Evolutionary conservation across 2,113 vertebrate genomes (phyloP), one percentile per base, ranked within the genome.

Genomic region (Gambusia holbrooki): DNA sequence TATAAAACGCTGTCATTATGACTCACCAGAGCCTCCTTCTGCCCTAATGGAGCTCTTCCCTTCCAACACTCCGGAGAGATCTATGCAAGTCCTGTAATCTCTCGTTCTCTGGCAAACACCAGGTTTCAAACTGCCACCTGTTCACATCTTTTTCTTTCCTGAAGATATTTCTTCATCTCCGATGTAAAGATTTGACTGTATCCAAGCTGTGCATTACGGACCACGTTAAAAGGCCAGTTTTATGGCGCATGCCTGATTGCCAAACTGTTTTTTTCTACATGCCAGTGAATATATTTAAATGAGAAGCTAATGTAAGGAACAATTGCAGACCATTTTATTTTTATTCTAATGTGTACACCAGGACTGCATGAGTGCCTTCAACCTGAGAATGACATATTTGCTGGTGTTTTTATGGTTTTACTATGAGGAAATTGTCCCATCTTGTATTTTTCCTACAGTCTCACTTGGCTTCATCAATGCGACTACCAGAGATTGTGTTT

Each of bases 291-390:
- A 10, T 77, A 71, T 87, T 73, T 66, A 62, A 83, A 27, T 77
- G 30, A 60, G 73, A 69, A 54, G 62, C 75, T 5, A 28, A 71
- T n/a, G 33, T 64, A 19, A 37, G 51, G 25, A 58, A 58, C 51
- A 58, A 58, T n/a, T 58, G 51, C 35, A 2, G 15, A 54, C 76
- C 14, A 48, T 48, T 19, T 77, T 63, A 29, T 71, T 80, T 75
- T 67, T 69, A 68, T 76, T 80, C 35, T 78, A 35, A 64, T 51
- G 68, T 58, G 77, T n/a, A 74, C 51, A 80, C 76, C 76, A 77
- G 76, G 66, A 42, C 77, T 88, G 71, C 77, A 70, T 27, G 85
- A 90, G 93, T 94, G 94, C 93, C 94, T 94, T 94, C 67, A 87
- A 78, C 72, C 69, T 73, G 58, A 88, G 81, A 90, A 88, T 82